Conservation (phyloP, 2,113 vertebrate genomes). For the Indri indri region DNA sequence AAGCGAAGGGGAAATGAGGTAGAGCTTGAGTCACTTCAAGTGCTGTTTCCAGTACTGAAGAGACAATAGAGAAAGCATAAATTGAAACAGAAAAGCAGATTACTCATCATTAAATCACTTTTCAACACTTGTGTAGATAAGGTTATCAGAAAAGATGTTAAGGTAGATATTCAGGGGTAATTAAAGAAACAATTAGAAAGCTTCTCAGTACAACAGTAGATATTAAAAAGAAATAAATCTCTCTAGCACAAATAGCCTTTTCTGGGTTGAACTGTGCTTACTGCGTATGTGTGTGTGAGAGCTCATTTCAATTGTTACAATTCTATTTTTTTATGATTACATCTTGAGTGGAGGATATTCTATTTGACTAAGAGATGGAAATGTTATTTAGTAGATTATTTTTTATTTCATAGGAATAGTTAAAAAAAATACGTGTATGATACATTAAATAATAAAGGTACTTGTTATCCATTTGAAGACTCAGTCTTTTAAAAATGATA, state of each 20-base stretch:
- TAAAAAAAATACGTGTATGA: background rate
- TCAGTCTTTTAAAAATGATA: background rate
- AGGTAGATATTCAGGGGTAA: conserved; percentile 51
- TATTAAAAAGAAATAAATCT: conserved; percentile 69
- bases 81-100: conserved; percentile 54
- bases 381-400: background rate
- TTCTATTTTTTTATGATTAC: background rate
- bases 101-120: conserved; percentile 26
- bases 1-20: conserved; percentile 50
- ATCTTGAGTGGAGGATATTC: background rate
- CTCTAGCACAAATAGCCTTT: conserved; percentile 6
- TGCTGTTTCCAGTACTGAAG: conserved; percentile 6
- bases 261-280: conserved; percentile 21
- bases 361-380: background rate
- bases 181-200: conserved; percentile 74
- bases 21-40: conserved; percentile 17
- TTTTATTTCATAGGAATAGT: conserved; percentile 17
- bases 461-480: background rate
- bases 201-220: conserved; percentile 54
- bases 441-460: background rate
- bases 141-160: conserved; percentile 64
- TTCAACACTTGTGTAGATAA: conserved; percentile 62
- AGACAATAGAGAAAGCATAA: conserved; percentile 28
- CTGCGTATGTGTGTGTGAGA: background rate
- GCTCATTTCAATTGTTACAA: background rate